Evolutionary conservation across 2,888 invertebrate species (phyloP).

Genomic region (Nemurella pictetii): DNA sequence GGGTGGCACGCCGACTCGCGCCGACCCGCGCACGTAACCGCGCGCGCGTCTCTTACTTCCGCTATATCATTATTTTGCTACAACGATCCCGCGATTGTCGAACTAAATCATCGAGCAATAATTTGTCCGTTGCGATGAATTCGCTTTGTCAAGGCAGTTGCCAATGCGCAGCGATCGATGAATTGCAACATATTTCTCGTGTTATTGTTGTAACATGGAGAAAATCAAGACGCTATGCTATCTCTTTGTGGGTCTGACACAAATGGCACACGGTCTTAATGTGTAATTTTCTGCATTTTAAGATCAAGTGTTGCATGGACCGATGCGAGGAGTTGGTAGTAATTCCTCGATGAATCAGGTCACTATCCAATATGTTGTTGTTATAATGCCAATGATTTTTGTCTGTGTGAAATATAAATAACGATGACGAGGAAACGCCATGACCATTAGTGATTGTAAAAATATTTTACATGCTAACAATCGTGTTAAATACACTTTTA

Average conservation of each 20-base stretch:
- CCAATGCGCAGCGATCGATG: no score
- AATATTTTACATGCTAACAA: background rate
- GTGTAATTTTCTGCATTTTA: background rate
- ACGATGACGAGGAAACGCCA: background rate
- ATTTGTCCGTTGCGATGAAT: no score
- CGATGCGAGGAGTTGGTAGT: background rate
- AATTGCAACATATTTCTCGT: no score
- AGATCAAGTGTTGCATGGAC: background rate
- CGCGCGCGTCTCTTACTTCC: background rate
- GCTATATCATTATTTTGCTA: background rate
- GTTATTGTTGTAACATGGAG: no score
- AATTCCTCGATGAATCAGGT: background rate
- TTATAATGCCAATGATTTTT: background rate
- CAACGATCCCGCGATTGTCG: background rate
- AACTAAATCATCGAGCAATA: background rate
- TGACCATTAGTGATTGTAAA: background rate
- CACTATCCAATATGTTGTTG: background rate
- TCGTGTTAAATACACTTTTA: background rate
- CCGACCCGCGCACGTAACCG: background rate
- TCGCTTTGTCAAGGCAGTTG: no score
- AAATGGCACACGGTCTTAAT: background rate
- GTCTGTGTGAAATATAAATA: background rate
- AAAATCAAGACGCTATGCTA: no score
- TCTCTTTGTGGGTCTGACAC: no score
- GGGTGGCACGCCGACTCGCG: background rate